phyloP scores from a whole-genome alignment of 2,797 vertebrate genomes.

The Pipistrellus pygmaeus region DNA sequence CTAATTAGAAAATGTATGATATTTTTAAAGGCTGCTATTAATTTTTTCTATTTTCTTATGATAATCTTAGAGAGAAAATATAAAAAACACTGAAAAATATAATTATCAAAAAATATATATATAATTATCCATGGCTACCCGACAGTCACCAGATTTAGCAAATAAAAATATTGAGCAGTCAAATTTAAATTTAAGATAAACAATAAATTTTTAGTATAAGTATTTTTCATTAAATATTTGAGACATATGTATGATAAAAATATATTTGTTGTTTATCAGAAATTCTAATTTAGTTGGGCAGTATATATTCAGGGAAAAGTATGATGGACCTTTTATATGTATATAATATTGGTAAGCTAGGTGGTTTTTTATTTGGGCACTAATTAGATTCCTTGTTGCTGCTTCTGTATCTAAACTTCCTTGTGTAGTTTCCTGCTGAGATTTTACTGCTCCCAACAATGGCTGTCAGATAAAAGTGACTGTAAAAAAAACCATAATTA shows the following conservation, averaged over 20 bases:
- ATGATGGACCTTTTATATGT: background rate
- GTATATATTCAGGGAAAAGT: background rate
- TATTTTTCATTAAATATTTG: background rate
- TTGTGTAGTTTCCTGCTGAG: background rate
- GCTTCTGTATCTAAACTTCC: background rate
- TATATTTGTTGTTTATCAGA: background rate
- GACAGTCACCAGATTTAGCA: background rate
- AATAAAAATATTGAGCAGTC: background rate
- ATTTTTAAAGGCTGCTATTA: background rate
- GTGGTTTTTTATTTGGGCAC: background rate
- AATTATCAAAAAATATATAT: background rate
- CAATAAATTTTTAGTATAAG: background rate
- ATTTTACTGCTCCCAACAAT: background rate
- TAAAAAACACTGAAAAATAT: slow-evolving; percentile 15
- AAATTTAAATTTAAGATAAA: slow-evolving; percentile 43
- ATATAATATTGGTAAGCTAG: background rate
- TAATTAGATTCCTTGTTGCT: background rate
- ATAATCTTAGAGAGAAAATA: slow-evolving; percentile 39
- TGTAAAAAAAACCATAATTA: background rate
- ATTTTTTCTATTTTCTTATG: slow-evolving; percentile 25
- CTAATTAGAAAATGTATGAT: background rate
- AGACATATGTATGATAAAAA: background rate
- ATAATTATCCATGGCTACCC: background rate
- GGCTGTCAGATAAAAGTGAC: background rate
- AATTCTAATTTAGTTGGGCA: slow-evolving; percentile 8